Evolutionary conservation across 2,888 invertebrate genomes (phyloP), one percentile per base, ranked within the genome.

Genomic region (Zaprionus obscuricornis): DNA sequence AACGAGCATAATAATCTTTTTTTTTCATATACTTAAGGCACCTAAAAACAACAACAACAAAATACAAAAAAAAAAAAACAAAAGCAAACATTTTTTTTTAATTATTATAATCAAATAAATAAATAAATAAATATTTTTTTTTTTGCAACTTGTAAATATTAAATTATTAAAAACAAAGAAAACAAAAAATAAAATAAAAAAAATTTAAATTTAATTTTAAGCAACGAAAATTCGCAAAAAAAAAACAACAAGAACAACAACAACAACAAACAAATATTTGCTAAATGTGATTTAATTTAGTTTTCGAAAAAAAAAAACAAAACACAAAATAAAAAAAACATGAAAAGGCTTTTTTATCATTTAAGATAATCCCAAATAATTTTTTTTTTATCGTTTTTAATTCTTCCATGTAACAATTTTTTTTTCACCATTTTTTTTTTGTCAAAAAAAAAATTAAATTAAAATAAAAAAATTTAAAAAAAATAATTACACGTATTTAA

Each of bases 201-300:
- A 36, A 14, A 10, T 11, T 29, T 46, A 17, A 47, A 14, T 4
- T 10, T 46, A 51, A 47, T 2, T 49, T 14, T 69, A 73, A 60
- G 46, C 17, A 17, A 22, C 37, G 43, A 29, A 55, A 54, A 57
- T 33, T 57, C 26, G 20, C 36, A 36, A 60, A 18, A 39, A 36
- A 24, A 47, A 26, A 37, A 18, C 16, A 13, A 39, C 13, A 46
- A 10, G 36, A 37, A 45, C 37, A 45, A 17, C 3, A 34, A 31
- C 11, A 24, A 11, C 2, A 20, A 18, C 2, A 33, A 36, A 52
- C 10, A 45, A 68, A 56, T n/a, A 76, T 71, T 68, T 64, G 78
- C 78, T 78, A 68, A 77, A 81, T 78, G 78, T 78, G 78, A 78
- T 78, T 78, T 78, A 78, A 74, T 78, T 78, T 78, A 78, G 66